These are phyloP conservation scores for Teleogryllus oceanicus DNA, from an alignment of 2,888 invertebrate species.

Conservation along the genomic window DNA sequence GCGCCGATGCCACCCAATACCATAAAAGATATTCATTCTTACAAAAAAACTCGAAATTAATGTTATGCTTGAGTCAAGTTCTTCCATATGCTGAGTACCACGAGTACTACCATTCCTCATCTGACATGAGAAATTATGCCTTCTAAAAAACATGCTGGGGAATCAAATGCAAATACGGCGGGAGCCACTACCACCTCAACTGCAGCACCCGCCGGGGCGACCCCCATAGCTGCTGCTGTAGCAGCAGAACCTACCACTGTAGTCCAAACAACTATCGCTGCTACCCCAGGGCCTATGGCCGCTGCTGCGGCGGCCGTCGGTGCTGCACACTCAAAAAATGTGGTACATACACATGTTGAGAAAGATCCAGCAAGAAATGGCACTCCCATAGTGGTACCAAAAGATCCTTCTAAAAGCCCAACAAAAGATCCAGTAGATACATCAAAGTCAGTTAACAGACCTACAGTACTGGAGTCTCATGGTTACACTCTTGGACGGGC, in stretches of 20 bases:
- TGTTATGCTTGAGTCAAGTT: background rate
- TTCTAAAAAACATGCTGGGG: conserved; percentile 18
- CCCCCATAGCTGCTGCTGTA: background rate
- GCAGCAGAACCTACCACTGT: background rate
- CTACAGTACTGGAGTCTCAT: conserved; percentile 72
- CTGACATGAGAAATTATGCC: background rate
- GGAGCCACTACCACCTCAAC: background rate
- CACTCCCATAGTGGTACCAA: background rate
- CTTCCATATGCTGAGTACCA: background rate
- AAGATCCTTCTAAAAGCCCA: background rate
- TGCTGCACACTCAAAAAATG: background rate
- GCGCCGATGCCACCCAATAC: background rate
- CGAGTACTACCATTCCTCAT: background rate
- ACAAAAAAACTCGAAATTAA: background rate
- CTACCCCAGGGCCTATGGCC: background rate
- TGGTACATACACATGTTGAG: background rate
- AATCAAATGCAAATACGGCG: background rate
- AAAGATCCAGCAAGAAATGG: background rate
- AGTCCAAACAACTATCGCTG: background rate
- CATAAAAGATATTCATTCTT: background rate
- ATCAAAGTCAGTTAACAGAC: conserved; percentile 28
- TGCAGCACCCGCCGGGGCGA: background rate
- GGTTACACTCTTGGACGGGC: conserved; percentile 71
- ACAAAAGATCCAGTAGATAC: conserved; percentile 9
- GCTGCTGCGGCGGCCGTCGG: background rate